Base-by-base conservation (phyloP, 2,888 invertebrate species). In the Poecilobothrus nobilitatus region DNA sequence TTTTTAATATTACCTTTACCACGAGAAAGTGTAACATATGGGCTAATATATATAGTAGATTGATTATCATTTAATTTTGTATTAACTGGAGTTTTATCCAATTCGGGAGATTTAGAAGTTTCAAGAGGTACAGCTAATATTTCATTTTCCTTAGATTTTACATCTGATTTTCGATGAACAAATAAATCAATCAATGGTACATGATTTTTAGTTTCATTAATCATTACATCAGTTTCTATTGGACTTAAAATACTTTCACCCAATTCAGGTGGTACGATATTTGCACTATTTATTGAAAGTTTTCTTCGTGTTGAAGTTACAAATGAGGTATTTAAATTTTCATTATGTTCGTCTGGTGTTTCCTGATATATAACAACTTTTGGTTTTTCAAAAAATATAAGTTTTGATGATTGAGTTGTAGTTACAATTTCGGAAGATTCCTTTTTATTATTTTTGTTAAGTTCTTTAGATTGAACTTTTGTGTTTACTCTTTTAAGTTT, bases 21-120 rank as follows among this genome's bases (percentile, higher is more conserved):
- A 8, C 86, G 80, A 21, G 84, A 82, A 1, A 83, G 78, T 1
- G 84, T 84, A 0, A 87, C 83, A 74, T 82, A 86, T 0, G 86
- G 80, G 69, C 80, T 79, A 4, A 79, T 66, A 69, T 79, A 79
- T 66, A 76, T 79, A 0, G 74, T 67, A 0, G 74, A 72, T 1
- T n/a, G 22, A 0, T 69, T 65, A 0, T 69, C 66, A 37, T 15
- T 67, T 21, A 33, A 15, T 53, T 66, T 70, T 9, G 71, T 66
- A 12, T 68, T 67, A 1, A 68, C 68, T 10, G 66, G 68, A 5
- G 34, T 12, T 6, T 10, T n/a, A 27, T 67, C 21, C 37, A 63
- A 41, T 65, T 63, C 9, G 27, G n/a, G 21, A 61, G 63, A 6
- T 18, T 21, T 63, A 20, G 21, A 1, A 41, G 44, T 27, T 20